These are phyloP conservation scores for Staurois parvus DNA, from an alignment of 2,797 vertebrate genomes.

Conservation along the genomic window DNA sequence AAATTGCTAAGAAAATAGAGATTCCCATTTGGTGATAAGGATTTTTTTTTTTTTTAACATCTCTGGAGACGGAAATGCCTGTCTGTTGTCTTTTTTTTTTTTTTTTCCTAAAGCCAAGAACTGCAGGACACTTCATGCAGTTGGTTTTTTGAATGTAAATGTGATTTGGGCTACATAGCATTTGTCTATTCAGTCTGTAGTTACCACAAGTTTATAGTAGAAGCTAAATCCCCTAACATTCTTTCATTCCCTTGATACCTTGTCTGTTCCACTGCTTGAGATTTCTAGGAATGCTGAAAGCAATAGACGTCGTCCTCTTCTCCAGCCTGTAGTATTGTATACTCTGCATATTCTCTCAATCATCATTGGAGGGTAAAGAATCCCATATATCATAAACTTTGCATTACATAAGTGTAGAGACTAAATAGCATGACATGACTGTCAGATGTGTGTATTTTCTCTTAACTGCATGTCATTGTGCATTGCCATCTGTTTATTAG, in stretches of 20 bases:
- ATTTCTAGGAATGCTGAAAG: conserved; percentile 74
- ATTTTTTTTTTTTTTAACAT: conserved; percentile 70
- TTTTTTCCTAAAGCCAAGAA: conserved; percentile 56
- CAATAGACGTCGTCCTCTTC: conserved; percentile 29
- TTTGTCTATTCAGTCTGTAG: conserved; percentile 75
- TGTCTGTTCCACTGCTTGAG: conserved; percentile 70
- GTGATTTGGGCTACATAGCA: conserved; percentile 66
- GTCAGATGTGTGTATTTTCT: conserved; percentile 26
- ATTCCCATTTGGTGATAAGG: conserved; percentile 78
- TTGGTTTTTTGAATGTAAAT: conserved; percentile 70
- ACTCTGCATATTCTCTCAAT: conserved; percentile 28
- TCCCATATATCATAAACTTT: conserved; percentile 17
- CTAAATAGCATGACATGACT: conserved; percentile 29
- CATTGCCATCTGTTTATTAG: not conserved
- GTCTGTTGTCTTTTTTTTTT: conserved; percentile 25
- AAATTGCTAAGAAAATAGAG: conserved; percentile 77
- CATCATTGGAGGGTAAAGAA: conserved; percentile 27
- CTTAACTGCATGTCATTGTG: conserved; percentile 7
- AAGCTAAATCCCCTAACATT: conserved; percentile 74
- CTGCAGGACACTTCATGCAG: conserved; percentile 61
- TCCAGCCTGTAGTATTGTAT: conserved; percentile 8
- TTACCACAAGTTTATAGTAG: conserved; percentile 73
- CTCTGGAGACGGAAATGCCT: conserved; percentile 62
- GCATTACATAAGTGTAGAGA: not conserved
- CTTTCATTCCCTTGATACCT: conserved; percentile 74